phyloP scores from a whole-genome alignment of 2,888 invertebrate genomes.

The Cantharis nigra region DNA sequence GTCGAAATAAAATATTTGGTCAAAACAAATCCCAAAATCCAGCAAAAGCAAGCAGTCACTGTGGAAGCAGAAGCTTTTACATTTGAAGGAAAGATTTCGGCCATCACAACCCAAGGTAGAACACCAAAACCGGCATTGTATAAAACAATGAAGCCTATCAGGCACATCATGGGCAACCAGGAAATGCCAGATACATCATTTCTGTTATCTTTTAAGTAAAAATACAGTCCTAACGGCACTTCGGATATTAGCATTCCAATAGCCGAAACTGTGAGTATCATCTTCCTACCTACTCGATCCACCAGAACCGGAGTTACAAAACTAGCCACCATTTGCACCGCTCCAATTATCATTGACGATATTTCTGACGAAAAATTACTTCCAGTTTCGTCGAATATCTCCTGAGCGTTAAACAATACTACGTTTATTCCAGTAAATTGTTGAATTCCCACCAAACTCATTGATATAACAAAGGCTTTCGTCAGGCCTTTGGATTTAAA shows the following conservation, averaged over 20 bases:
- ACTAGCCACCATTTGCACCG: constrained; percentile 74
- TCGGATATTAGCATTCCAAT: constrained; percentile 66
- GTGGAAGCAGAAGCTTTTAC: constrained; percentile 75
- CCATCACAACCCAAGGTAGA: constrained; percentile 79
- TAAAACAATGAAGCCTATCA: constrained; percentile 72
- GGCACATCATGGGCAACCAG: constrained; percentile 71
- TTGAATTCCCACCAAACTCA: constrained; percentile 65
- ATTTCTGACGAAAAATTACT: constrained; percentile 62
- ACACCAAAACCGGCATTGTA: constrained; percentile 76
- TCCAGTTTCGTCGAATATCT: constrained; percentile 70
- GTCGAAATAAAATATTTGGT: constrained; percentile 67
- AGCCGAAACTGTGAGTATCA: constrained; percentile 71
- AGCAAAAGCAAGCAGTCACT: constrained; percentile 74
- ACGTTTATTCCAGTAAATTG: constrained; percentile 84
- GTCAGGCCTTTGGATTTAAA: not conserved
- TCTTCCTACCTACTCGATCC: constrained; percentile 73
- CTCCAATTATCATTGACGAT: constrained; percentile 74
- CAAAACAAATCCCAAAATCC: constrained; percentile 73
- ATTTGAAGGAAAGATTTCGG: constrained; percentile 78
- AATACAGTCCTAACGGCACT: constrained; percentile 63
- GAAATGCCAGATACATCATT: constrained; percentile 57
- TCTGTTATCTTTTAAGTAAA: constrained; percentile 64
- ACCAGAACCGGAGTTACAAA: constrained; percentile 73
- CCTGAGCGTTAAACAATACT: constrained; percentile 76
- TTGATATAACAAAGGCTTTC: not conserved